These are phyloP conservation scores for Clamator glandarius DNA, from an alignment of 2,797 vertebrate genomes.

Conservation along the genomic window DNA sequence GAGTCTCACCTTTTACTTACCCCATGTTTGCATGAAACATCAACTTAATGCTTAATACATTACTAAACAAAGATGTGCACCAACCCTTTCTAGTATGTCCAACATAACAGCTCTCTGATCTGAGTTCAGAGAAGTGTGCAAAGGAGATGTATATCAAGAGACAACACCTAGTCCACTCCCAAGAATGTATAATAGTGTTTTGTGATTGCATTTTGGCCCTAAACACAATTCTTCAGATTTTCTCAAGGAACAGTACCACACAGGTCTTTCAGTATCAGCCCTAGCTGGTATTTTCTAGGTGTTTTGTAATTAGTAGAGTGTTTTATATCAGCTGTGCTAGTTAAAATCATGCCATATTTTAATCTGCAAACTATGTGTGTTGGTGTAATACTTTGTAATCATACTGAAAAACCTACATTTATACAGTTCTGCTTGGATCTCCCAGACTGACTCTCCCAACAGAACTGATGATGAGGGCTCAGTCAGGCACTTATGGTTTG, in stretches of 20 bases:
- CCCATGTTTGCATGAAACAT: not conserved
- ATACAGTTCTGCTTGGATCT: not conserved
- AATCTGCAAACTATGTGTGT: not conserved
- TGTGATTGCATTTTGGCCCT: not conserved
- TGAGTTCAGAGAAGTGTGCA: not conserved
- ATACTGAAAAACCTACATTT: not conserved
- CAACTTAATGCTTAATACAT: not conserved
- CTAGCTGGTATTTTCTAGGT: not conserved
- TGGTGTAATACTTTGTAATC: not conserved
- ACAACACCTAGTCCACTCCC: not conserved
- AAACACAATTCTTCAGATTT: not conserved
- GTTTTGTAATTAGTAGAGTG: not conserved
- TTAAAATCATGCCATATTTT: not conserved
- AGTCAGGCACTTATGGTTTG: not conserved
- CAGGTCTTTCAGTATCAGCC: not conserved
- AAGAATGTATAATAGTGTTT: not conserved
- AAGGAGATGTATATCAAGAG: not conserved
- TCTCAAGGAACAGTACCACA: not conserved
- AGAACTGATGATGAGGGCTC: not conserved
- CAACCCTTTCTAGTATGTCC: not conserved
- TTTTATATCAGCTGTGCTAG: not conserved
- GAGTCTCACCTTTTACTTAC: not conserved
- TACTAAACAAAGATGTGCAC: not conserved
- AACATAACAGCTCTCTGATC: not conserved
- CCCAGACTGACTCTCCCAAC: not conserved